Evolutionary conservation across 2,113 vertebrate species (phyloP).

Genomic region (Rhipidura dahli): DNA sequence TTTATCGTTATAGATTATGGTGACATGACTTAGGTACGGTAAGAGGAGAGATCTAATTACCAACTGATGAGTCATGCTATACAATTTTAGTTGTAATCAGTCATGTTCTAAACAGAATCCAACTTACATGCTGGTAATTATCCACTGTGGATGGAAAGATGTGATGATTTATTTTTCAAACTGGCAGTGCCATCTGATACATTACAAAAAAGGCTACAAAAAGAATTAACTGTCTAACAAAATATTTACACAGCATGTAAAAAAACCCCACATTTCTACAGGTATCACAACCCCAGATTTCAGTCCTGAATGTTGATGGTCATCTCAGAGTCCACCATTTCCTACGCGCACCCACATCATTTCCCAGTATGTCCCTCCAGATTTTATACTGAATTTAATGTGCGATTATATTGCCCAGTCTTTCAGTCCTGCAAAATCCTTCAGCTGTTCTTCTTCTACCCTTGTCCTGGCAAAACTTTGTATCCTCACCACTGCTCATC

Average conservation of each 20-base stretch:
- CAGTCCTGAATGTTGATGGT: not conserved
- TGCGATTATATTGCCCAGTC: not conserved
- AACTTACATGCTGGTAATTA: slow-evolving; percentile 46
- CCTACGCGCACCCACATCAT: rapidly evolving
- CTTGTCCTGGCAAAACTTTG: not conserved
- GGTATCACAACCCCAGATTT: not conserved
- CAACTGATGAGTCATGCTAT: slow-evolving; percentile 23
- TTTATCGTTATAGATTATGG: slow-evolving; percentile 35
- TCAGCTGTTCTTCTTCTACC: not conserved
- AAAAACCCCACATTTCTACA: not conserved
- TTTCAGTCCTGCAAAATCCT: not conserved
- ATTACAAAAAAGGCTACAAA: not conserved
- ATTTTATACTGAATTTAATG: not conserved
- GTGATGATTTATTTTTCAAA: slow-evolving; percentile 51
- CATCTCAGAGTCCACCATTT: not conserved
- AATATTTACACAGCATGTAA: not conserved
- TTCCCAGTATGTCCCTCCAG: not conserved
- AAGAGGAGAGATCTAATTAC: slow-evolving; percentile 47
- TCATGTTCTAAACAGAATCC: slow-evolving; percentile 39
- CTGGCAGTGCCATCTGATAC: not conserved
- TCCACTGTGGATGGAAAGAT: not conserved
- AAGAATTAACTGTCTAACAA: not conserved
- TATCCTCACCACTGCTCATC: rapidly evolving
- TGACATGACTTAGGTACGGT: not conserved
- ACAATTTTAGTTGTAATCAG: slow-evolving; percentile 44